Evolutionary conservation across 1,140 invertebrate species (phyloP).

Genomic region (Neomicropteryx cornuta): DNA sequence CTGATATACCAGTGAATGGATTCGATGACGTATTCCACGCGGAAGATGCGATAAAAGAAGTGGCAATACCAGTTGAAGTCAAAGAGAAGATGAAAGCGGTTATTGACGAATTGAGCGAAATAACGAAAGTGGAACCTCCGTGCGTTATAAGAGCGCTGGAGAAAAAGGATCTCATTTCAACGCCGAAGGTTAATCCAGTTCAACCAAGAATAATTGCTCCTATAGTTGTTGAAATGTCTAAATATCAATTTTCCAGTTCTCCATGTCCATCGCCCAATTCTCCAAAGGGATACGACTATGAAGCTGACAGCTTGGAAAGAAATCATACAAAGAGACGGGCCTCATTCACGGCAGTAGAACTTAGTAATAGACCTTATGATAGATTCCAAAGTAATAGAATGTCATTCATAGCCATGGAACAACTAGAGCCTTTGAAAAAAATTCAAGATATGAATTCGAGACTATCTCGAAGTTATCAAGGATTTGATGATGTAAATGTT

Average conservation of each 20-base stretch:
- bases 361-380: slow-evolving; percentile 6
- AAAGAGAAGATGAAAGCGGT: slow-evolving; percentile 47
- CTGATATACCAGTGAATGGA: too few species aligned
- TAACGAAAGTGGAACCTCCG: slow-evolving; percentile 27
- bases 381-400: slow-evolving; percentile 10
- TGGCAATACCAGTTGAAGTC: slow-evolving; percentile 31
- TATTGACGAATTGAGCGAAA: slow-evolving; percentile 39
- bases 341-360: slow-evolving; percentile 12
- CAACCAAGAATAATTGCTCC: too few species aligned
- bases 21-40: slow-evolving; percentile 10
- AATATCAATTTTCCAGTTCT: too few species aligned
- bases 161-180: too few species aligned
- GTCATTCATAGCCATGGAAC: slow-evolving; percentile 15
- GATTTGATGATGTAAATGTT: slow-evolving; percentile 10
- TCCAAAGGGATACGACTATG: too few species aligned
- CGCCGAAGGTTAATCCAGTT: too few species aligned
- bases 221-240: too few species aligned
- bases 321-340: slow-evolving; percentile 28
- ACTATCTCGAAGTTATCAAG: slow-evolving; percentile 14
- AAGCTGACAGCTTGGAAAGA: slow-evolving; percentile 67
- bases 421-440: slow-evolving; percentile 15
- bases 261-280: too few species aligned
- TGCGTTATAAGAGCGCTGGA: too few species aligned
- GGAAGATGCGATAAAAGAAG: slow-evolving; percentile 18
- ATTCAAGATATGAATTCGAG: slow-evolving; percentile 16